A percentile compares a stretch with the other conserved stretches of the same genome.
These are phyloP conservation scores for Lagocephalus sceleratus DNA, from an alignment of 2,797 vertebrate species.

Conservation along the genomic window DNA sequence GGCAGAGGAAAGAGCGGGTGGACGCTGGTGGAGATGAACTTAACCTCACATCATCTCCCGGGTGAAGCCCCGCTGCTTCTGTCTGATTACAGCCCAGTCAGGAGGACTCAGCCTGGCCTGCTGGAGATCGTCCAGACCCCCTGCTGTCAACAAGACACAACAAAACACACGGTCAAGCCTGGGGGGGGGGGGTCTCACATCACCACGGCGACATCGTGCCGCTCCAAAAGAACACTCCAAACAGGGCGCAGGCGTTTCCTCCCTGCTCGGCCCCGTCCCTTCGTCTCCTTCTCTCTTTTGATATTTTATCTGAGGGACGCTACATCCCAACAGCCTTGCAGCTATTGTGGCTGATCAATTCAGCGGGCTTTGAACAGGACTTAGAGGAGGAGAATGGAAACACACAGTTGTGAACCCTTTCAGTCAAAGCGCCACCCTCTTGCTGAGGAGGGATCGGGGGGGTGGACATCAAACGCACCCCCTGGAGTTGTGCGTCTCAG, in stretches of 20 bases:
- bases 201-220: constrained; percentile 42
- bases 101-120: constrained; percentile 41
- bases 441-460: constrained; percentile 52
- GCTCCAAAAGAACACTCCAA: constrained; percentile 57
- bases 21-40: constrained; percentile 45
- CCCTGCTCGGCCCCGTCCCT: not conserved
- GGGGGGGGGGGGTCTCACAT: constrained; percentile 59
- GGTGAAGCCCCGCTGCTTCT: constrained; percentile 43
- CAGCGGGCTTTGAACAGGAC: constrained; percentile 69
- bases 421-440: constrained; percentile 45
- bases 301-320: constrained; percentile 74
- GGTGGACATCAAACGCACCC: constrained; percentile 67
- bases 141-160: constrained; percentile 43
- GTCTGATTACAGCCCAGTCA: constrained; percentile 63
- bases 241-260: constrained; percentile 31
- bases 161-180: constrained; percentile 55
- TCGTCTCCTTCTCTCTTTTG: constrained; percentile 55
- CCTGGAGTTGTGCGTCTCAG: constrained; percentile 62
- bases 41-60: constrained; percentile 36
- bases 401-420: constrained; percentile 60
- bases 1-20: constrained; percentile 3
- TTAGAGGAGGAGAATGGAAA: constrained; percentile 60
- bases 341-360: constrained; percentile 62
- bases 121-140: constrained; percentile 23
- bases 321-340: constrained; percentile 63